These are phyloP conservation scores for Thermophis baileyi DNA, from an alignment of 2,113 vertebrate species.

Conservation along the genomic window DNA sequence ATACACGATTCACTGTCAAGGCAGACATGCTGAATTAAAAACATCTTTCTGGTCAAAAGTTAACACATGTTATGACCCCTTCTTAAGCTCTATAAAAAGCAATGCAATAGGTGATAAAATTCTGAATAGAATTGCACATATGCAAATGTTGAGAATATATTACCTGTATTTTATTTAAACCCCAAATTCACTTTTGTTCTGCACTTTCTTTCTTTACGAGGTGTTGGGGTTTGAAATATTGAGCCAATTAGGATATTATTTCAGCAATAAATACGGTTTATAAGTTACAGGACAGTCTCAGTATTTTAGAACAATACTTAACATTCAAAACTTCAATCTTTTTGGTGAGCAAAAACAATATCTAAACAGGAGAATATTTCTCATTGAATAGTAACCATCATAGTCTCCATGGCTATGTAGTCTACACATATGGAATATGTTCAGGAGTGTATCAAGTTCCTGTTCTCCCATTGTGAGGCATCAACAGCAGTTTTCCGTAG, in stretches of 20 bases:
- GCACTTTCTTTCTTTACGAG: not conserved
- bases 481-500: not conserved
- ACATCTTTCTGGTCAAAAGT: constrained; percentile 43
- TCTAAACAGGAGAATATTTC: not conserved
- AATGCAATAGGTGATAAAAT: constrained; percentile 30
- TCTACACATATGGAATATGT: not conserved
- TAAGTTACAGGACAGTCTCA: not conserved
- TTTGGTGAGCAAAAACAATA: not conserved
- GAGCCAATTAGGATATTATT: not conserved
- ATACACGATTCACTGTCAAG: constrained; percentile 27
- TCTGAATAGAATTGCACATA: constrained; percentile 24
- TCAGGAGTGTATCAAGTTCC: not conserved
- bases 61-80: constrained; percentile 35
- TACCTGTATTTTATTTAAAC: not conserved
- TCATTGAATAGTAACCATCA: not conserved
- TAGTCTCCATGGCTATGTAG: not conserved
- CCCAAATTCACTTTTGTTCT: not conserved
- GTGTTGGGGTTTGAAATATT: not conserved
- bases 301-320: not conserved
- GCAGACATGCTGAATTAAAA: constrained; percentile 31
- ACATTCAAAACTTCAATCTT: not conserved
- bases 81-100: constrained; percentile 10
- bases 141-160: not conserved
- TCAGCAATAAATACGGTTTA: not conserved
- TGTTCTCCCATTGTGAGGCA: not conserved